These are phyloP conservation scores for Exaiptasia diaphana DNA, from an alignment of 64 coral and sea anemone genomes.

Conservation along the genomic window DNA sequence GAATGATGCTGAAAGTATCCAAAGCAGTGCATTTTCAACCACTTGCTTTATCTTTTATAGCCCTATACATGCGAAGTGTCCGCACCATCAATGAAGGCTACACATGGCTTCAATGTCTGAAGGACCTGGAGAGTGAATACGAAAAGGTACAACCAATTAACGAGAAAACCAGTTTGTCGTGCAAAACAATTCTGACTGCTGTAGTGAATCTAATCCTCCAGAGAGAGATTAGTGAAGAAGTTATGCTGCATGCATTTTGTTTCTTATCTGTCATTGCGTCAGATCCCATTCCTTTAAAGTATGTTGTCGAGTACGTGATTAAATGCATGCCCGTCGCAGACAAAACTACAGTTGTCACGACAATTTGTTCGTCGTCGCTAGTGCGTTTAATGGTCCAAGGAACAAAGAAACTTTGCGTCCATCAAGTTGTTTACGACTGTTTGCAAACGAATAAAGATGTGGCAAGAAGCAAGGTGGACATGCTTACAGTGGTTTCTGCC, in stretches of 20 bases:
- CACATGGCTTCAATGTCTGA: constrained; percentile 1
- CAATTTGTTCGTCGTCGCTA: constrained; percentile 7
- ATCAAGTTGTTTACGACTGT: constrained; percentile 16
- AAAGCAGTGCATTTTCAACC: neutral
- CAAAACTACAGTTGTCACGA: neutral
- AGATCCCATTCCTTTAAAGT: neutral
- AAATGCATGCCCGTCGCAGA: neutral
- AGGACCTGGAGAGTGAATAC: constrained; percentile 1
- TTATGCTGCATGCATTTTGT: constrained; percentile 19
- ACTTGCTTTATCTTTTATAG: neutral
- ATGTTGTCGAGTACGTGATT: neutral
- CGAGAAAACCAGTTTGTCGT: neutral
- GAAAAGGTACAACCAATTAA: neutral
- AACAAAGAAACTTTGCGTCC: neutral
- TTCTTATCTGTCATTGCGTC: constrained; percentile 1
- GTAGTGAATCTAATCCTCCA: constrained; percentile 14
- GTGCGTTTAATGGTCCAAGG: neutral
- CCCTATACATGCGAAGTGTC: neutral
- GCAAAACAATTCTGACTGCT: neutral
- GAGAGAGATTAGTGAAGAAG: constrained; percentile 8
- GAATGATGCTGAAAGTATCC: neutral
- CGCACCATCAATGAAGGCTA: neutral
- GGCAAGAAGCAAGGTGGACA: neutral
- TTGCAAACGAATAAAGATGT: neutral
- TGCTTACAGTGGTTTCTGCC: neutral